Percentiles rank a stretch among this genome's conserved stretches.
Evolutionary conservation across 2,888 invertebrate species (phyloP).

Genomic region (Lasioglossum pauxillum): DNA sequence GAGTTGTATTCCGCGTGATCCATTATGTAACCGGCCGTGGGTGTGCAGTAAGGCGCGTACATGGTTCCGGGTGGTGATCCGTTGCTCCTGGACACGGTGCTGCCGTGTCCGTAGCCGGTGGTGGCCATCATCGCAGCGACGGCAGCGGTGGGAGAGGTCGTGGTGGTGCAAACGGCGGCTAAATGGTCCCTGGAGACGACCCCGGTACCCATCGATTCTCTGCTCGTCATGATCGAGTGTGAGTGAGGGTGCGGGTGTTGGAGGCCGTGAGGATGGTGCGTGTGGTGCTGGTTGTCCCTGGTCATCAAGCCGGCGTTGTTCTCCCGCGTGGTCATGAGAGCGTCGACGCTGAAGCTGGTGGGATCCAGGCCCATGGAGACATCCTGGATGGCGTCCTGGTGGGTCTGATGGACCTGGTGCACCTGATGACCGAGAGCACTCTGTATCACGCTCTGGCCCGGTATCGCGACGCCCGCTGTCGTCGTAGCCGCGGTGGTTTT

Average conservation of each 20-base stretch:
- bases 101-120: constrained; percentile 79
- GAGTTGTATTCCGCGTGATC: constrained; percentile 82
- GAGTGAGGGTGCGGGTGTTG: constrained; percentile 77
- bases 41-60: constrained; percentile 81
- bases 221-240: constrained; percentile 75
- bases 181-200: constrained; percentile 70
- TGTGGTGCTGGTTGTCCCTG: constrained; percentile 70
- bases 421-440: constrained; percentile 77
- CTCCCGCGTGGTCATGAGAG: constrained; percentile 86
- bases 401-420: constrained; percentile 75
- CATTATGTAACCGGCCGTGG: constrained; percentile 81
- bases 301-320: constrained; percentile 66
- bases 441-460: constrained; percentile 79
- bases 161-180: constrained; percentile 63
- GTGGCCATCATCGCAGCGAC: constrained; percentile 83
- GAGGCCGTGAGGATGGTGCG: constrained; percentile 71
- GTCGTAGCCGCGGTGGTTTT: constrained; percentile 76
- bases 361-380: constrained; percentile 82
- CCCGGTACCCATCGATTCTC: constrained; percentile 69
- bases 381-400: constrained; percentile 79
- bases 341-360: constrained; percentile 87
- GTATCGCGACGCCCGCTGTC: constrained; percentile 54
- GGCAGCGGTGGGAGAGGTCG: constrained; percentile 79
- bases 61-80: constrained; percentile 79
- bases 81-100: constrained; percentile 78